Base-by-base conservation (phyloP, 2,113 vertebrate species). In the Campylomormyrus numenius region DNA sequence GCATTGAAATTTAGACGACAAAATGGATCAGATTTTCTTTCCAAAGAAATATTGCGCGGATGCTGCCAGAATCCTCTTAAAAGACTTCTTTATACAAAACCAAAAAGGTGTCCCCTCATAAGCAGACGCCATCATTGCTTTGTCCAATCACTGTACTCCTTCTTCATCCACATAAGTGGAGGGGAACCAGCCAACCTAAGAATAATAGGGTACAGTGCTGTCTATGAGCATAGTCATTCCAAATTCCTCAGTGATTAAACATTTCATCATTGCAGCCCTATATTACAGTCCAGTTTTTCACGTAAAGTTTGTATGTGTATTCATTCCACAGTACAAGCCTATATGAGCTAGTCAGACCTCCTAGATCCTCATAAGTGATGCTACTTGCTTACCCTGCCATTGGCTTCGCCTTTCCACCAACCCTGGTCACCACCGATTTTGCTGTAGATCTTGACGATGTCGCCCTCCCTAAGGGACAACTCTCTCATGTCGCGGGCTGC, bases 381-480 rank as follows among this genome's bases (percentile, higher is more conserved):
- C 2, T 24, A 4, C 13, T 45, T 11, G 92, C 95, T 96, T 93
- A 99, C 98, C 93, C 97, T 96, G 89, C 98, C 98, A 0, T 97
- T 98, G 48, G 98, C 96, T 93, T 99, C 98, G 92, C 98, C 98
- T 86, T 98, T 98, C 98, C 98, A 99, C 98, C 98, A 99, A 91
- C 98, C 98, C 94, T 98, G 98, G 96, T 99, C 98, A 86, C 98
- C 98, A 0, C 98, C 98, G 0, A 99, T 98, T 93, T 98, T 97
- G 95, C 97, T 99, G 96, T 98, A 98, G 95, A 99, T 99, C 93
- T 97, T 99, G 90, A 99, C 98, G 2, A 97, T 92, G 77, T 99
- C 98, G 0, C 98, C 98, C 88, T 99, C 98, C 46, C 97, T 95
- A 92, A 99, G 94, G 0, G 98, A 99, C 89, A 99, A 97, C 94